Percentiles rank a stretch among this genome's conserved stretches.
These are phyloP conservation scores for Penelope pileata DNA, from an alignment of 2,113 vertebrate genomes.

Conservation along the genomic window DNA sequence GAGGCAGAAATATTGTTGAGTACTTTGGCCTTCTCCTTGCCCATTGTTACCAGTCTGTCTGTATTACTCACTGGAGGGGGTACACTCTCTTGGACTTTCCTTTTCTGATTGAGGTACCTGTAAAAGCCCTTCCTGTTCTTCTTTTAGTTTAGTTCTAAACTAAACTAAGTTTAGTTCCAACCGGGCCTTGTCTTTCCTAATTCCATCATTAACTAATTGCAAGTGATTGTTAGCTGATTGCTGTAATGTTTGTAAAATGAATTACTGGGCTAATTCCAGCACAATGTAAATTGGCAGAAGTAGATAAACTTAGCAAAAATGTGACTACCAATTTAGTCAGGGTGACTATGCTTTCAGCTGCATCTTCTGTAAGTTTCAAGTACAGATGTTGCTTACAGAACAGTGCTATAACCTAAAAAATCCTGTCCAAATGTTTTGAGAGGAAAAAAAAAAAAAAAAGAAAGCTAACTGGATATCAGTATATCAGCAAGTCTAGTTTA, in stretches of 20 bases:
- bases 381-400: not conserved
- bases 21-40: too few species aligned
- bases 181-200: too few species aligned
- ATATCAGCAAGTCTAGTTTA: not conserved
- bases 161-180: too few species aligned
- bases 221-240: too few species aligned
- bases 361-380: not conserved
- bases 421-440: not conserved
- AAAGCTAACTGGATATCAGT: not conserved
- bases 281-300: not conserved
- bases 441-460: not conserved
- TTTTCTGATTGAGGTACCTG: too few species aligned
- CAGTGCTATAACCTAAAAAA: not conserved
- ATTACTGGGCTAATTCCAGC: not conserved
- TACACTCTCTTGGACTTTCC: too few species aligned
- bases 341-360: not conserved
- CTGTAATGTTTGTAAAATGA: not conserved
- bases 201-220: too few species aligned
- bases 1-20: too few species aligned
- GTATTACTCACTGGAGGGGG: too few species aligned
- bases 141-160: too few species aligned
- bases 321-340: fast-evolving
- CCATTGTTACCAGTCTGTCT: too few species aligned
- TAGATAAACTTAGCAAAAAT: not conserved
- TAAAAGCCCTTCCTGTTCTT: too few species aligned